These are phyloP conservation scores for Zaprionus tsacasi DNA, from an alignment of 1,140 invertebrate genomes.

Conservation along the genomic window DNA sequence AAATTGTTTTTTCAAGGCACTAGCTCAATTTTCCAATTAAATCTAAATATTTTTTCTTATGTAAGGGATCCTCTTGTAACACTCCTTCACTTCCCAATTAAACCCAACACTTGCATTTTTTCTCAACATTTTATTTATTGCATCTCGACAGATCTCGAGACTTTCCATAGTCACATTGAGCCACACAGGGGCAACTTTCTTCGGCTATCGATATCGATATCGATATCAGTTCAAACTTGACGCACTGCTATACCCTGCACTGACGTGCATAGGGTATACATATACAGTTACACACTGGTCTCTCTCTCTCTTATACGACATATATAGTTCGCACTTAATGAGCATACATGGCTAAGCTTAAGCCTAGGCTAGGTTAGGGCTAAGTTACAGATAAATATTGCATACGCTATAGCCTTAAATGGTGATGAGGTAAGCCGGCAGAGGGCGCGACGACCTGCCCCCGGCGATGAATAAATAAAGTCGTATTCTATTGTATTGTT, in stretches of 20 bases:
- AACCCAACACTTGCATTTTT: background rate
- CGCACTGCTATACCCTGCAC: constrained; percentile 1
- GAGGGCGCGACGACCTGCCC: constrained; percentile 38
- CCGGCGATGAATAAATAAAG: constrained; percentile 66
- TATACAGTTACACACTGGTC: constrained; percentile 39
- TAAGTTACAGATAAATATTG: constrained; percentile 70
- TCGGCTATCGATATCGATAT: constrained; percentile 4
- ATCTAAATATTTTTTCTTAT: background rate
- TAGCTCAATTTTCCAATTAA: no score
- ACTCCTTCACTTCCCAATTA: background rate
- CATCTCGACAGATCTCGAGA: background rate
- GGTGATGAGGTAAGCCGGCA: constrained; percentile 76
- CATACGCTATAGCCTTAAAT: constrained; percentile 81
- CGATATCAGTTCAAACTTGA: constrained; percentile 74
- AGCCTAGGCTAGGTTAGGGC: constrained; percentile 41
- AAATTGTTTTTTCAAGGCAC: no score
- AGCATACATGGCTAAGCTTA: constrained; percentile 52
- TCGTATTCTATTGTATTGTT: constrained; percentile 10
- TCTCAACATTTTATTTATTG: constrained; percentile 10
- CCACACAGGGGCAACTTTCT: constrained; percentile 1
- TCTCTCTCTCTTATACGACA: constrained; percentile 1
- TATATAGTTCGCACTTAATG: constrained; percentile 46
- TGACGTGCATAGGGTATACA: background rate
- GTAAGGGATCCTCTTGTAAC: background rate
- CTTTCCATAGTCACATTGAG: constrained; percentile 18